Base-by-base conservation (phyloP, 2,113 vertebrate genomes). In the Engystomops pustulosus region DNA sequence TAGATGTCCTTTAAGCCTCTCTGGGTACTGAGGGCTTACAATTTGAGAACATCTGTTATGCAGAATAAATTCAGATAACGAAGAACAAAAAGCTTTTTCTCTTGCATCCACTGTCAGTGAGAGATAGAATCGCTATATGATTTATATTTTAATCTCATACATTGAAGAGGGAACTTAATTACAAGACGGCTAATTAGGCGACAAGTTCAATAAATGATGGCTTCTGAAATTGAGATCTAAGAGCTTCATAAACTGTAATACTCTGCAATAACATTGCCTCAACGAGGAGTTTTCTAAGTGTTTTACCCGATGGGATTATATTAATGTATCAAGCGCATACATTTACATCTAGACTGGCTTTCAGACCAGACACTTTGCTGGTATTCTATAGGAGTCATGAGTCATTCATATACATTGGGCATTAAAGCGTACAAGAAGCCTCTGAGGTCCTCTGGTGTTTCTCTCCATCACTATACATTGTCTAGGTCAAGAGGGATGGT, bases 131-230 rank as follows among this genome's bases (percentile, higher is more conserved):
- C 8, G 60, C 60, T 32, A 17, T 65, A 65, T 65, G 60, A 65
- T 65, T 65, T 65, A 65, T 65, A 65, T 6, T 65, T 65, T 65
- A 32, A 65, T 34, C 60, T 65, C 30, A 18, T 32, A 10, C 60
- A 32, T 34, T 65, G 60, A 65, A 32, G 60, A 32, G 27, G 14
- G 60, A 65, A 65, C 27, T 65, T 65, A 65, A 65, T 65, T 65
- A 65, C 60, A 30, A 65, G 60, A 17, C 60, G 8, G 27, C 27
- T 65, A 65, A 65, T 65, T 32, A 65, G 60, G 60, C 4, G 60
- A 65, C 60, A 65, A 32, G 60, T 65, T 65, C 60, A 65, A 32
- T 65, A 17, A 32, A 32, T 65, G 2, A 65, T 62, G 60, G 60
- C 12, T 65, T 65, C 5, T 32, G 30, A 65, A 30, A 32, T 17